Conservation (phyloP, 1,140 invertebrate species). For the Eubasilissa regina region DNA sequence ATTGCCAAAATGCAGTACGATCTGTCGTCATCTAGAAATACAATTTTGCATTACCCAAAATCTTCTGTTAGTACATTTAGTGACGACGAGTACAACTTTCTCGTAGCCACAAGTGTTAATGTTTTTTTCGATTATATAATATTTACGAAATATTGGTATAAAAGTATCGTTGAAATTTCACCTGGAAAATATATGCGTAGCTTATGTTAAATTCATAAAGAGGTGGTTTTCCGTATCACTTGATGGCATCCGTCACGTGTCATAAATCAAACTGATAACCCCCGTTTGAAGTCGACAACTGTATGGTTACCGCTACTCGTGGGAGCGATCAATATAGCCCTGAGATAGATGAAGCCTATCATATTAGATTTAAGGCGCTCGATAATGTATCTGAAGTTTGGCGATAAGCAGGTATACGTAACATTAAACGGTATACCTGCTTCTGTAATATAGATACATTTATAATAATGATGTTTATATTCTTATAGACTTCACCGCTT, state of each 20-base stretch:
- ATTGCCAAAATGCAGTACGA: too few relatives aligned
- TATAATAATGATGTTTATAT: too few relatives aligned
- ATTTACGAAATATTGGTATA: too few relatives aligned
- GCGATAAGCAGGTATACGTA: constrained; percentile 8
- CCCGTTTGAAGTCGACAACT: neutral
- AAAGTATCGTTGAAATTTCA: neutral
- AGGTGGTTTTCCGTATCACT: neutral
- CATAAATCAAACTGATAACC: constrained; percentile 18
- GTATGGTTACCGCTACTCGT: neutral
- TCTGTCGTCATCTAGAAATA: too few relatives aligned
- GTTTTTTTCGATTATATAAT: too few relatives aligned
- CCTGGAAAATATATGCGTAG: neutral
- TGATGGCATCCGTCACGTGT: constrained; percentile 20
- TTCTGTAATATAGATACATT: too few relatives aligned
- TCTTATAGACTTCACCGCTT: too few relatives aligned
- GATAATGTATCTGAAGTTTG: constrained; percentile 8
- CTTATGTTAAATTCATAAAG: neutral
- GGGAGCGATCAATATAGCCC: constrained; percentile 18
- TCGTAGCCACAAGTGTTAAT: too few relatives aligned
- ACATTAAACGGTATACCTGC: neutral
- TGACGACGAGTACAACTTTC: too few relatives aligned
- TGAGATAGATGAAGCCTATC: constrained; percentile 22
- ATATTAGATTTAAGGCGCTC: constrained; percentile 1
- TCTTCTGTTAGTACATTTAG: too few relatives aligned
- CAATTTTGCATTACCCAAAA: too few relatives aligned